Conservation (phyloP, 2,797 vertebrate genomes). For the Sternotherus odoratus region DNA sequence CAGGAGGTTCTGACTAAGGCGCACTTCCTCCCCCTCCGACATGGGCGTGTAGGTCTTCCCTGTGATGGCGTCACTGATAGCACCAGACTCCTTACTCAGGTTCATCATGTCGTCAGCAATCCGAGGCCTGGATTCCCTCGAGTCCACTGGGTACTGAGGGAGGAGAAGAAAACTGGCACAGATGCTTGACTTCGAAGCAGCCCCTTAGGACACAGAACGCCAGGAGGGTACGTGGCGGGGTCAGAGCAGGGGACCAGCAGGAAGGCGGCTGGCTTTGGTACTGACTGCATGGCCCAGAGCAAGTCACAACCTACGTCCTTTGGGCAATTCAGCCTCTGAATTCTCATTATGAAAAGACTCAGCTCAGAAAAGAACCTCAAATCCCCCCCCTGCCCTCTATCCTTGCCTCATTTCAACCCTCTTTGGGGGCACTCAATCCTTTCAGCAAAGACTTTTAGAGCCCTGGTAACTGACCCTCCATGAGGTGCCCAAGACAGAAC, state of each 20-base stretch:
- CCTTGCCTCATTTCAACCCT: fast-evolving
- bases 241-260: neutral
- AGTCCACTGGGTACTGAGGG: conserved; percentile 87
- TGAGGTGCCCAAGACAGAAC: neutral
- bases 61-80: conserved; percentile 88
- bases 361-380: neutral
- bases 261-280: neutral
- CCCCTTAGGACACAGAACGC: neutral
- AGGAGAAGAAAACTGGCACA: neutral
- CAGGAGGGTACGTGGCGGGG: neutral
- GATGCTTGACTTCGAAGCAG: neutral
- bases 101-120: conserved; percentile 85
- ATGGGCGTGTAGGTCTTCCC: conserved; percentile 85
- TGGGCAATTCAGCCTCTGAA: neutral
- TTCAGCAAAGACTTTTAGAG: neutral
- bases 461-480: neutral
- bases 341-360: neutral
- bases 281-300: neutral
- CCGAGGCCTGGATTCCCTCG: conserved; percentile 83
- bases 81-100: conserved; percentile 81
- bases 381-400: neutral
- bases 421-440: neutral
- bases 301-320: neutral
- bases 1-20: conserved; percentile 83
- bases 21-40: conserved; percentile 75